These are phyloP conservation scores for Heloderma charlesbogerti DNA, from an alignment of 2,113 vertebrate species.

Conservation along the genomic window DNA sequence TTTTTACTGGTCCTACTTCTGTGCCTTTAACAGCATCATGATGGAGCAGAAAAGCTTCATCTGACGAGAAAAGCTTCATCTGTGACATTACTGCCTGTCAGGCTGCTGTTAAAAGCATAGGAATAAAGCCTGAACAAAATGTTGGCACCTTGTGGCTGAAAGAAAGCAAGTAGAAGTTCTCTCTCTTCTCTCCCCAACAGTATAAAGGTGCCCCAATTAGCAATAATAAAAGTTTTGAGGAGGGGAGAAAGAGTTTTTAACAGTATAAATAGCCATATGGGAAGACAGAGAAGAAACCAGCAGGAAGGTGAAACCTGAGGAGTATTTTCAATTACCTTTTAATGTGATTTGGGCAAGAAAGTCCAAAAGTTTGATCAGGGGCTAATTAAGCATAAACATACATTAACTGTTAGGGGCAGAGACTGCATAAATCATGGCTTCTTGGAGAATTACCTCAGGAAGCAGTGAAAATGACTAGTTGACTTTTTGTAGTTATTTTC, in stretches of 20 bases:
- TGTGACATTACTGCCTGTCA: neutral
- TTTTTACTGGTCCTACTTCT: neutral
- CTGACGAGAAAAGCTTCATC: too few species aligned
- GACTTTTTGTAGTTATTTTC: constrained; percentile 37
- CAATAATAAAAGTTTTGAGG: neutral
- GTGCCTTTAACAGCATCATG: neutral
- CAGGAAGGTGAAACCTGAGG: constrained; percentile 33
- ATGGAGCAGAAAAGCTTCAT: too few species aligned
- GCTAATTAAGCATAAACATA: constrained; percentile 46
- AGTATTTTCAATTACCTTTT: constrained; percentile 54
- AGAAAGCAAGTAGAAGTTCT: neutral
- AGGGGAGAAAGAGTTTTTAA: neutral
- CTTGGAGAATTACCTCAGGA: constrained; percentile 44
- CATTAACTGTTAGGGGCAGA: constrained; percentile 37
- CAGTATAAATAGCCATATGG: constrained; percentile 29
- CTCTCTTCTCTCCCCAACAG: neutral
- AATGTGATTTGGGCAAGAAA: constrained; percentile 44
- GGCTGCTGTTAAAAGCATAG: neutral
- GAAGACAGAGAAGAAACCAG: constrained; percentile 15
- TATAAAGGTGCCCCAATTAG: neutral
- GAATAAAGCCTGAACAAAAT: neutral
- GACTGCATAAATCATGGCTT: constrained; percentile 2
- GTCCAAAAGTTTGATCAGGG: constrained; percentile 44
- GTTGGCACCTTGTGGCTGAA: neutral
- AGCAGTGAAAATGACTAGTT: constrained; percentile 34